Conservation (phyloP, 2,113 vertebrate species). For the Probosciger aterrimus region DNA sequence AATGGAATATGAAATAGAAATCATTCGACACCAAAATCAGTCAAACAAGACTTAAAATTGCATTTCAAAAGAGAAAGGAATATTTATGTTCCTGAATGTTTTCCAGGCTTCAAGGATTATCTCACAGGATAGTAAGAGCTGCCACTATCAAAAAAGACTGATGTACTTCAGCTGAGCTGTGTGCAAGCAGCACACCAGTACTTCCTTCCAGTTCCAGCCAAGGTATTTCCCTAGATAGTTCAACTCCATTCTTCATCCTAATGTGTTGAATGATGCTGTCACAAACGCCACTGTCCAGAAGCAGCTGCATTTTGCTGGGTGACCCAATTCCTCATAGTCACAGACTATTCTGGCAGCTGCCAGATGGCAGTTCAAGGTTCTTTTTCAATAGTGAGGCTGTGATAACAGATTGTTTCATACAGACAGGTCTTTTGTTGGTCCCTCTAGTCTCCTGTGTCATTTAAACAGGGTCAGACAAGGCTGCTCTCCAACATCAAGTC, state of each 20-base stretch:
- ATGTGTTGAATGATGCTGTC: not conserved
- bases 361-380: not conserved
- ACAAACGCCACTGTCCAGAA: not conserved
- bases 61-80: not conserved
- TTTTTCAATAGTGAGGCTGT: not conserved
- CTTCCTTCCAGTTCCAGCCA: not conserved
- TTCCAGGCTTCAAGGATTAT: not conserved
- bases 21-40: not conserved
- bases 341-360: not conserved
- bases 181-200: fast-evolving
- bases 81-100: not conserved
- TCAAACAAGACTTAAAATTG: not conserved
- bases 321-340: not conserved
- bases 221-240: not conserved
- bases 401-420: not conserved
- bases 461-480: not conserved
- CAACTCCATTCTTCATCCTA: not conserved
- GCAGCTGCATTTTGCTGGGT: not conserved
- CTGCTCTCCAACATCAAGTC: not conserved
- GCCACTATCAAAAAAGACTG: not conserved
- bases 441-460: not conserved
- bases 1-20: not conserved
- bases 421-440: not conserved
- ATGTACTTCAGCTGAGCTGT: not conserved
- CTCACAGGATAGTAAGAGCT: not conserved